These are phyloP conservation scores for Dufourea novaeangliae DNA, from an alignment of 1,140 invertebrate species.

Conservation along the genomic window DNA sequence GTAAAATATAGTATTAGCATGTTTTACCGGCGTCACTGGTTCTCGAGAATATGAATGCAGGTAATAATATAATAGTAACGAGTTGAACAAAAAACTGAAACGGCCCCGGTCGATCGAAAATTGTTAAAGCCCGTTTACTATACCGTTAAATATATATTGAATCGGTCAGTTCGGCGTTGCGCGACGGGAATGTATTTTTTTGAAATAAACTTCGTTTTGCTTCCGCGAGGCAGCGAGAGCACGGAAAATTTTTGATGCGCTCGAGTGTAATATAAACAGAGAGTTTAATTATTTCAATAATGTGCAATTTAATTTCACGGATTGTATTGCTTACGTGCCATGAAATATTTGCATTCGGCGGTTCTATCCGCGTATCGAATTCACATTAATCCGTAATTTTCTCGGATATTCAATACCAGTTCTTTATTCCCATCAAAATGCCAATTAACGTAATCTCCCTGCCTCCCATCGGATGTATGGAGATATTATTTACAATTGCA, in stretches of 20 bases:
- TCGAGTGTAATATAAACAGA: constrained; percentile 36
- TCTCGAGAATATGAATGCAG: too few species aligned
- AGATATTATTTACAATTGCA: neutral
- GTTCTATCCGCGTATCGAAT: constrained; percentile 35
- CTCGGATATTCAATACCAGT: neutral
- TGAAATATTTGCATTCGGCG: constrained; percentile 40
- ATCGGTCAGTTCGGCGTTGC: neutral
- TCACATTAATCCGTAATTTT: constrained; percentile 39
- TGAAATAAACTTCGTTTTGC: constrained; percentile 38
- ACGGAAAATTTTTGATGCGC: constrained; percentile 31
- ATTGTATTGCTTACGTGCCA: constrained; percentile 35
- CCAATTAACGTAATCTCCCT: neutral
- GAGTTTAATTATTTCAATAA: constrained; percentile 44
- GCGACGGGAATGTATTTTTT: constrained; percentile 20
- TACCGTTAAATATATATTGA: constrained; percentile 32
- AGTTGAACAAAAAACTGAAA: constrained; percentile 1
- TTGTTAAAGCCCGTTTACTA: constrained; percentile 19
- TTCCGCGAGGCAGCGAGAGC: neutral
- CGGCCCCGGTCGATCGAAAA: neutral
- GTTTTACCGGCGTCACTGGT: too few species aligned
- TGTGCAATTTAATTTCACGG: constrained; percentile 46
- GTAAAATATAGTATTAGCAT: too few species aligned
- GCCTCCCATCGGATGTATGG: too few species aligned
- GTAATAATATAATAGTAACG: neutral
- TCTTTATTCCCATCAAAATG: neutral